Percentiles rank a stretch among this genome's conserved stretches.
Evolutionary conservation across 1,140 invertebrate species (phyloP).

Genomic region (Cotesia typhae): DNA sequence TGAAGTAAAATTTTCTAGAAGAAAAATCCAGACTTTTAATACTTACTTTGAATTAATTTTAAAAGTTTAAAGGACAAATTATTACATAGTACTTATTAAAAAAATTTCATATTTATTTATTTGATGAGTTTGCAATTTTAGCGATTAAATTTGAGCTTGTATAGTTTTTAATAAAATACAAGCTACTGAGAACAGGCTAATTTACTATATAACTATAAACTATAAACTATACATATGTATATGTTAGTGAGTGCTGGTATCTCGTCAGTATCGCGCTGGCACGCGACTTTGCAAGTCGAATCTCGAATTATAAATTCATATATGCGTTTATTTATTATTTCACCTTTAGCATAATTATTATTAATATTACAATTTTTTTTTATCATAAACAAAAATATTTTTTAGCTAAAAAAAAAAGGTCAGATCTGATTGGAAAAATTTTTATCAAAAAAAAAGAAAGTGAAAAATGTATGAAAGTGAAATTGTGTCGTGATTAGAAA

Average conservation of each 20-base stretch:
- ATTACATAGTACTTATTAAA: too few relatives aligned
- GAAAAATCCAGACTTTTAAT: too few relatives aligned
- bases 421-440: too few relatives aligned
- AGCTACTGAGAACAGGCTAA: background rate
- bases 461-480: background rate
- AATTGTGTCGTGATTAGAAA: background rate
- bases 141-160: background rate
- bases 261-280: conserved; percentile 17
- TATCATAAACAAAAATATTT: too few relatives aligned
- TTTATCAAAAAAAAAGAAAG: background rate
- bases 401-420: too few relatives aligned
- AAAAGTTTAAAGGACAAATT: too few relatives aligned
- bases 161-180: too few relatives aligned
- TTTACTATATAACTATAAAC: background rate
- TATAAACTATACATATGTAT: background rate
- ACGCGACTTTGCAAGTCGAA: conserved; percentile 18
- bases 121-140: background rate
- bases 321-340: background rate
- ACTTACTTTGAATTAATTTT: too few relatives aligned
- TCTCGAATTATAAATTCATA: background rate
- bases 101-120: too few relatives aligned
- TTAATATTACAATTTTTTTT: too few relatives aligned
- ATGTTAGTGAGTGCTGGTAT: background rate
- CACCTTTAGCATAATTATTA: background rate
- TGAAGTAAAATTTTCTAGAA: too few relatives aligned